Evolutionary conservation across 1,140 invertebrate genomes (phyloP), one percentile per base, ranked within the genome.

Genomic region (Macrobrachium rosenbergii): DNA sequence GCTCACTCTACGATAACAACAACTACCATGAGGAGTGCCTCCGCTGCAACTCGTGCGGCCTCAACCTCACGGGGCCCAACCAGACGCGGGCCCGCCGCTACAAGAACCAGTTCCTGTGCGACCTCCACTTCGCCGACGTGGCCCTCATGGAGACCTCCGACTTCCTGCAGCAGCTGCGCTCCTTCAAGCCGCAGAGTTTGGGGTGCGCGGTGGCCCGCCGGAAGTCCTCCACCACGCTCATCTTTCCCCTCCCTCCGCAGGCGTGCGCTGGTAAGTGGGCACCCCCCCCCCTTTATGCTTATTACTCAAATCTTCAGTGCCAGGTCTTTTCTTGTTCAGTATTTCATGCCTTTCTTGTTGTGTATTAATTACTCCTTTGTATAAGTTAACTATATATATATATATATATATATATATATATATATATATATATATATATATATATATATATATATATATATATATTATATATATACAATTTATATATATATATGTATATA

Each of bases 1-100:
- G 96, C 87, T 97, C 96, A 88, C 92, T 97, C 90, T 97, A 97
- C 92, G 96, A 97, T 94, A 97, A 97, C 94, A 97, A 97, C 92
- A 96, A 97, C 92, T 98, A 98, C 93, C 97, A 98, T 94, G 97
- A 98, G 94, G 97, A 98, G 95, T 98, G 97, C 93, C 94, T 98
- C 91, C 96, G 96, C 90, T 98, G 97, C 95, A 97, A 98, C 93
- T 97, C 96, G 90, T 98, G 97, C 92, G 96, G 96, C 90, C 93
- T 97, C 92, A 97, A 98, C 93, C 94, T 98, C 90, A 97, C 96
- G 87, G 97, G 97, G 90, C 95, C 96, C 87, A 98, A 97, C 92
- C 96, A 97, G 93, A 96, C 96, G 91, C 93, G 95, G 88, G 95
- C 95, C 73, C 93, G 95, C 83, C 93, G 95, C 89, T 95, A 95